These are phyloP conservation scores for Gandaritis pyraliata DNA, from an alignment of 2,888 invertebrate genomes.

Conservation along the genomic window DNA sequence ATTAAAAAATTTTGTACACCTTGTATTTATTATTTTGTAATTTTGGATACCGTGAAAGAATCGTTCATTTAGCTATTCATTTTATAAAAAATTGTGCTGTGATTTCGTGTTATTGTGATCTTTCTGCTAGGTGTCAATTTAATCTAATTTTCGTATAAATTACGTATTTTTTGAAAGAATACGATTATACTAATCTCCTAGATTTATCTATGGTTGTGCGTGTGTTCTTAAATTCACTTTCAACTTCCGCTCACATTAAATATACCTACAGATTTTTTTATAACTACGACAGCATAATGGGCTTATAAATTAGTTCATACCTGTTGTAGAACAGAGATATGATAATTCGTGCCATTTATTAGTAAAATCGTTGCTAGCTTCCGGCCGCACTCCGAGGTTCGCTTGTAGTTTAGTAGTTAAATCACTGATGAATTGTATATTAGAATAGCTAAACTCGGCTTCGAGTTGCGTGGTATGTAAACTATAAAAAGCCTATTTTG, in stretches of 20 bases:
- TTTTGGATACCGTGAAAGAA: too few relatives aligned
- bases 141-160: too few relatives aligned
- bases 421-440: constrained; percentile 23
- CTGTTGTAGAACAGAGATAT: constrained; percentile 36
- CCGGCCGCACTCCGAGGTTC: constrained; percentile 21
- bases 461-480: too few relatives aligned
- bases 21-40: too few relatives aligned
- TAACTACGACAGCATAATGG: constrained; percentile 15
- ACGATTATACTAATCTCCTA: too few relatives aligned
- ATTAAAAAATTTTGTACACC: too few relatives aligned
- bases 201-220: background rate
- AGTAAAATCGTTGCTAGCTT: constrained; percentile 33
- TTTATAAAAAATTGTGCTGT: too few relatives aligned
- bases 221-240: background rate
- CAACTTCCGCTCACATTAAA: constrained; percentile 1
- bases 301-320: constrained; percentile 31
- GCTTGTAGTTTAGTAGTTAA: constrained; percentile 19
- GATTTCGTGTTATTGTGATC: too few relatives aligned
- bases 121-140: too few relatives aligned
- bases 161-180: too few relatives aligned
- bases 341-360: constrained; percentile 41
- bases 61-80: too few relatives aligned
- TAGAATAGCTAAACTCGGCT: background rate
- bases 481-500: too few relatives aligned
- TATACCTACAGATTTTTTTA: background rate